phyloP scores from a whole-genome alignment of 2,113 vertebrate genomes.

The Macroglossus sobrinus region DNA sequence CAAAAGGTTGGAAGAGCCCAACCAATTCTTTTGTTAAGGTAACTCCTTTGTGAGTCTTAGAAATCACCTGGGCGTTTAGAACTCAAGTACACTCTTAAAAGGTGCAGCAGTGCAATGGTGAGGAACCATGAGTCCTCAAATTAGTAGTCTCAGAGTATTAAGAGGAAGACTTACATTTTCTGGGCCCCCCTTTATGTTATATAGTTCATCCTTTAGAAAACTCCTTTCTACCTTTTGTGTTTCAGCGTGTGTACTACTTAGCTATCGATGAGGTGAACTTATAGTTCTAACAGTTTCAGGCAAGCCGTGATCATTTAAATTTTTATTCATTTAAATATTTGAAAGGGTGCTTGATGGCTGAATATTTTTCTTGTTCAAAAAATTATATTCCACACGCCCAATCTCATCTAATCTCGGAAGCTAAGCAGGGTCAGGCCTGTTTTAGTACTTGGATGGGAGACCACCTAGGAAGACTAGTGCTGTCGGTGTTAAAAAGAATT shows the following conservation, averaged over 20 bases:
- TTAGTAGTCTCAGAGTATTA: not conserved
- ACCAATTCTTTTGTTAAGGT: not conserved
- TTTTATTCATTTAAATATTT: slow-evolving; percentile 25
- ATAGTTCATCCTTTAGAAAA: not conserved
- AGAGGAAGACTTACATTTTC: not conserved
- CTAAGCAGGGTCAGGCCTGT: too few species aligned
- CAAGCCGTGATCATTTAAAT: not conserved
- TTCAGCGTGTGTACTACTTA: not conserved
- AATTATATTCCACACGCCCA: not conserved
- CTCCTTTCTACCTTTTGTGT: not conserved
- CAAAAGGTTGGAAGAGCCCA: not conserved
- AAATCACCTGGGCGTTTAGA: not conserved
- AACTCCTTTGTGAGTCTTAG: slow-evolving; percentile 9
- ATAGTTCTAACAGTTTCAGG: not conserved
- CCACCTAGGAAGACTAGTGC: too few species aligned
- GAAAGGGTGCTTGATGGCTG: not conserved
- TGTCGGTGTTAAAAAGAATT: too few species aligned
- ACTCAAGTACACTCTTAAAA: not conserved
- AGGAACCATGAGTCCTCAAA: not conserved
- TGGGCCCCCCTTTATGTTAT: not conserved
- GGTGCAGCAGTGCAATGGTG: not conserved
- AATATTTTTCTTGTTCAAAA: slow-evolving; percentile 8
- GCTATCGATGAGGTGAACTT: not conserved
- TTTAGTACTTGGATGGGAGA: too few species aligned
- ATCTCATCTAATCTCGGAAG: too few species aligned